Percentiles rank a stretch among this genome's conserved stretches.
Evolutionary conservation across 2,888 invertebrate genomes (phyloP).

Genomic region (Ypsolopha scabrella): DNA sequence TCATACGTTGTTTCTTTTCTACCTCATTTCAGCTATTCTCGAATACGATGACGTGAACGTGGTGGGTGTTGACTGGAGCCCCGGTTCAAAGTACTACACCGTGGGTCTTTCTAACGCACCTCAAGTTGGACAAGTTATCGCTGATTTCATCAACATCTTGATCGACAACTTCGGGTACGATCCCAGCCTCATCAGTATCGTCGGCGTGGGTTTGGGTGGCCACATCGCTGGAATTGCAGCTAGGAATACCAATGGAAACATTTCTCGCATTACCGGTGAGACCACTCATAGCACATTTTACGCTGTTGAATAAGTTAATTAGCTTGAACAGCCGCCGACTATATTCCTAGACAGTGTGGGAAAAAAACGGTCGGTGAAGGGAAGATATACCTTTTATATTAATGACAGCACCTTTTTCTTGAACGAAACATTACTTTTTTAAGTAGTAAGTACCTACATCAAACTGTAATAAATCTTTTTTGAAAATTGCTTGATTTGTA

Average conservation of each 20-base stretch:
- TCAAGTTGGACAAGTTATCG: constrained; percentile 37
- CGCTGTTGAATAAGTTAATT: too few species aligned
- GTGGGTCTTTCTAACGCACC: constrained; percentile 42
- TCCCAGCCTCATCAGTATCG: constrained; percentile 32
- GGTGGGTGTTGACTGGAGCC: constrained; percentile 54
- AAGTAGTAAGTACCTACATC: too few species aligned
- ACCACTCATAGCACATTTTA: too few species aligned
- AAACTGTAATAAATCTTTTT: too few species aligned
- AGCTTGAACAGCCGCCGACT: not conserved
- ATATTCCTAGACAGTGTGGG: not conserved
- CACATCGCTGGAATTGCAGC: constrained; percentile 58
- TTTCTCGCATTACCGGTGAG: constrained; percentile 48
- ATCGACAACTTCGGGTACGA: constrained; percentile 29
- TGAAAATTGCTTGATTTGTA: too few species aligned
- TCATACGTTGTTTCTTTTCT: not conserved
- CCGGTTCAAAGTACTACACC: constrained; percentile 29
- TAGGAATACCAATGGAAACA: constrained; percentile 22
- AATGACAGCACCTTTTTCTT: too few species aligned
- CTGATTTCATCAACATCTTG: constrained; percentile 48
- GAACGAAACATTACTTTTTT: too few species aligned
- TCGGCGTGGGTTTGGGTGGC: constrained; percentile 53
- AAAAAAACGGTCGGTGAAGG: not conserved
- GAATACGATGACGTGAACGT: constrained; percentile 40
- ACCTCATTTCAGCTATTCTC: constrained; percentile 34
- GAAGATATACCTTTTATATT: not conserved